Base-by-base conservation (phyloP, 2,888 invertebrate genomes). In the Pseudoips prasinana region DNA sequence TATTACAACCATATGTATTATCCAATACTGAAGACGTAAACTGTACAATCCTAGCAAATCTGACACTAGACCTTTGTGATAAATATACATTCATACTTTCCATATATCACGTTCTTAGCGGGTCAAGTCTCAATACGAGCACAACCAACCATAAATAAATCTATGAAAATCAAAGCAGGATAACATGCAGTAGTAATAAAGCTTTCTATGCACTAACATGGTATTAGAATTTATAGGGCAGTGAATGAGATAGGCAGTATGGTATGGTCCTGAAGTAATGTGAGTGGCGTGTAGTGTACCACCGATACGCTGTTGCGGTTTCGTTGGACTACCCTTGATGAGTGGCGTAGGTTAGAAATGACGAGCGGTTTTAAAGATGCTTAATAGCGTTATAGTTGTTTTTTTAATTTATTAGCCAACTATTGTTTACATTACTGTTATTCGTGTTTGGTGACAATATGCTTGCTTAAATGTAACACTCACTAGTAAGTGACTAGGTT, bases 261-360 rank as follows among this genome's bases (percentile, higher is more conserved):
- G 58, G 60, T 60, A 69, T 73, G 39, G 39, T 57, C 54, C 57
- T 47, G 51, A 73, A 67, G 72, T 74, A 75, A 77, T 73, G 77
- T 72, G 55, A 62, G 60, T 47, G 57, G 73, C 75, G 61, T 81
- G 80, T 83, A 71, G 64, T 49, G 67, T 61, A 65, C 68, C 59
- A 57, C 67, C 66, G 78, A 77, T 77, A 78, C 64, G 65, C 70
- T 80, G 78, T 82, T 87, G 86, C 74, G 86, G 87, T 86, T 86
- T 81, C 72, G 72, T 69, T 72, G 67, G 72, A 62, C 64, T 72
- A 69, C 64, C 69, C 72, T 66, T 46, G 44, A 42, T 10, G 50
- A 32, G 14, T 65, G 72, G 66, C 43, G 4, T 26, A 58, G 69
- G 47, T 19, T 20, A 39, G 1, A 19, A 51, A 5, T 3, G 14